Base-by-base conservation (phyloP, 2,888 invertebrate species). In the Bugulina stolonifera region DNA sequence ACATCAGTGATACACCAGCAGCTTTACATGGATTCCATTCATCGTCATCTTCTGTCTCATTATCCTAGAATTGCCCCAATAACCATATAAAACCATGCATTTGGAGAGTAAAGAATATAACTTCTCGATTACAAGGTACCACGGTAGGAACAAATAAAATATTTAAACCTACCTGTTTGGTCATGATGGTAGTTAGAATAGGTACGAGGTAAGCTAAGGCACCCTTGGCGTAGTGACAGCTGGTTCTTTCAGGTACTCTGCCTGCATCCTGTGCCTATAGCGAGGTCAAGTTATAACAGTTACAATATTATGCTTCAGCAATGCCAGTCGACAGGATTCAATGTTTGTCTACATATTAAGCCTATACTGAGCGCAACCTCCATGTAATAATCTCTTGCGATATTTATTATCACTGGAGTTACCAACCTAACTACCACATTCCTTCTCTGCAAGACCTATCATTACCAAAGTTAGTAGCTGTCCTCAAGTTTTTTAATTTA, bases 21-120 rank as follows among this genome's bases (percentile, higher is more conserved):
- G 99, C 97, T 87, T 99, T 99, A 77, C 95, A 93, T 0, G 99
- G 99, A 85, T 96, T 98, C 99, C 99, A 99, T 80, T 96, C 97
- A 81, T 98, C 93, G 83, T 99, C 98, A 85, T 99, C 97, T 82
- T 99, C 98, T 78, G 91, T 89, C 83, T 99, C 97, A 82, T 87
- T 86, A 82, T 85, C 70, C 70, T 70, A 72, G 35, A 25, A 73
- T n/a, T n/a, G n/a, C n/a, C n/a, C n/a, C n/a, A n/a, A n/a, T n/a
- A n/a, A n/a, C n/a, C n/a, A n/a, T n/a, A n/a, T n/a, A n/a, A n/a
- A n/a, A n/a, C n/a, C n/a, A n/a, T n/a, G n/a, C n/a, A n/a, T n/a
- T n/a, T n/a, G n/a, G n/a, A n/a, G n/a, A n/a, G n/a, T n/a, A n/a
- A n/a, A n/a, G n/a, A n/a, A n/a, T n/a, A n/a, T n/a, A n/a, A n/a